A percentile compares a stretch with the other conserved stretches of the same genome.
phyloP scores from a whole-genome alignment of 2,888 invertebrate species.

The Camptogramma bilineatum region DNA sequence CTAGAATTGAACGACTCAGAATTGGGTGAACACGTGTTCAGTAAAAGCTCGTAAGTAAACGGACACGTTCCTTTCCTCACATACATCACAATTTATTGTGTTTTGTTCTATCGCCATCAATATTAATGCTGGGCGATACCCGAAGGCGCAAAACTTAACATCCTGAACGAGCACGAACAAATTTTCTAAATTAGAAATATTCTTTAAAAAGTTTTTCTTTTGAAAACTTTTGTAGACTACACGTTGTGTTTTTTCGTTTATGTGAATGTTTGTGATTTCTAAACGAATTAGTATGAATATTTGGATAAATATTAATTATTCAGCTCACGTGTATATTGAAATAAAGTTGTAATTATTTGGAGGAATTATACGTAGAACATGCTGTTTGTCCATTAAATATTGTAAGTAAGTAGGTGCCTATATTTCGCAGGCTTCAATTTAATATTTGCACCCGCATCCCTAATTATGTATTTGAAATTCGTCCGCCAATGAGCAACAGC shows the following conservation, averaged over 20 bases:
- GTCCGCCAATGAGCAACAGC: slow-evolving; percentile 28
- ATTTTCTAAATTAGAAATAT: not conserved
- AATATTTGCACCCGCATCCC: not conserved
- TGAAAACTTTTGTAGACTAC: not conserved
- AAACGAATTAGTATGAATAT: not conserved
- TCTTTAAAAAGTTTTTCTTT: not conserved
- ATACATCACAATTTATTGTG: slow-evolving; percentile 41
- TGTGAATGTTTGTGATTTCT: not conserved
- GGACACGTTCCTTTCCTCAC: slow-evolving; percentile 21
- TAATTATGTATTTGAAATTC: slow-evolving; percentile 18
- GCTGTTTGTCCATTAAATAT: too few relatives aligned
- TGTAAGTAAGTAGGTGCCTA: not conserved
- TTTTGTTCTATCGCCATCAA: slow-evolving; percentile 43
- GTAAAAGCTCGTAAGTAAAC: slow-evolving; percentile 7
- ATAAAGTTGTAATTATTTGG: too few relatives aligned
- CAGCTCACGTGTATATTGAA: too few relatives aligned
- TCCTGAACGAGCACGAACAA: not conserved
- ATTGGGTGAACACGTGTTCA: slow-evolving; percentile 13
- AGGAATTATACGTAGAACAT: too few relatives aligned
- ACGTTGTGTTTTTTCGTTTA: not conserved
- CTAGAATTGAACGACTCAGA: not conserved
- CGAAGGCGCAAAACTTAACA: slow-evolving; percentile 24
- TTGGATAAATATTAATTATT: not conserved
- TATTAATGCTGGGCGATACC: slow-evolving; percentile 46
- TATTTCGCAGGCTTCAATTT: not conserved